Base-by-base conservation (phyloP, 37 sponge, comb jelly and placozoan genomes). In the Chondrosia reniformis region DNA sequence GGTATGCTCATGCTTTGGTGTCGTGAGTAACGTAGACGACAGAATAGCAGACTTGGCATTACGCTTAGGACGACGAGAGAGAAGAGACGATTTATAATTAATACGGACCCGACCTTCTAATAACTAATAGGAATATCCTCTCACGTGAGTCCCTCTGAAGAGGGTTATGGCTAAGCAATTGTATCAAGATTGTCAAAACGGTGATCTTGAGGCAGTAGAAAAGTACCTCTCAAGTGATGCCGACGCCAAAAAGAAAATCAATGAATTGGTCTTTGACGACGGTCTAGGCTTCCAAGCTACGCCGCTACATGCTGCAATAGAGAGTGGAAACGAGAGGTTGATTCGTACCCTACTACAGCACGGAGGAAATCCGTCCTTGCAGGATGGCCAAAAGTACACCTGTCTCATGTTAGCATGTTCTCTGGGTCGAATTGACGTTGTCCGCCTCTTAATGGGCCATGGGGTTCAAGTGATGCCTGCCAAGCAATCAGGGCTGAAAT, bases 351-450 rank as follows among this genome's bases (percentile, higher is more conserved):
- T 91, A 31, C 78, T 91, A 19, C 46, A 84, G n/a, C 86, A 91
- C 55, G 73, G 75, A 3, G 87, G 87, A 27, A 58, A 54, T 44
- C 82, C 87, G 24, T 66, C 71, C 34, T 21, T 86, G 15, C 58
- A 49, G n/a, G 92, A 91, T 46, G 81, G 84, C 19, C 87, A 86
- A 31, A 87, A 87, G 33, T 91, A 91, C 64, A 74, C 87, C 4
- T 81, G 86, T 22, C 74, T 91, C 0, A 87, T 86, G 45, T 79
- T 91, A 22, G 92, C 92, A 27, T 91, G 92, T 54, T 84, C 82
- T 43, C 25, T 81, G 19, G 92, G 92, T 0, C 76, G 59, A 32
- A 40, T 78, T 31, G 87, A 91, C 3, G 81, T 86, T 28, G 65
- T 81, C 7, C 55, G 86, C 41, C 54, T 86, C n/a, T 63, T 91